phyloP scores from a whole-genome alignment of 2,797 vertebrate genomes.

The Crotalus adamanteus region DNA sequence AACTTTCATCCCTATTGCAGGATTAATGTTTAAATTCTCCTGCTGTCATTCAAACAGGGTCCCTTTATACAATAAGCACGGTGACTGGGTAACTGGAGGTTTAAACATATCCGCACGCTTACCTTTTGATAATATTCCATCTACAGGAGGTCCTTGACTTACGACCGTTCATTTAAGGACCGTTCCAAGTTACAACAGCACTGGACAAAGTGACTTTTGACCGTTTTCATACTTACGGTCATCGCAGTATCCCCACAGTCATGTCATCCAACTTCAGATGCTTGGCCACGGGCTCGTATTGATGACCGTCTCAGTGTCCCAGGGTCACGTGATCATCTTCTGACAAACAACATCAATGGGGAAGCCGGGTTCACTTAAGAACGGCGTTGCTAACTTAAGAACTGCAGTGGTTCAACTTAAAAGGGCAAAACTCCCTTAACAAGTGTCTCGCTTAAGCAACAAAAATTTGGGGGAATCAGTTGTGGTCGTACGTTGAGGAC shows the following conservation, averaged over 20 bases:
- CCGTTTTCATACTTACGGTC: neutral
- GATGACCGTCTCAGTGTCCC: neutral
- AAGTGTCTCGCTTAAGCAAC: neutral
- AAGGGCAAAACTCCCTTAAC: neutral
- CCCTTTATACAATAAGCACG: neutral
- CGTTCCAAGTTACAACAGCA: neutral
- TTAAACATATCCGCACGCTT: neutral
- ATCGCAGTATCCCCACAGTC: no score
- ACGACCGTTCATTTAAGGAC: neutral
- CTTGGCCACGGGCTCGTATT: neutral
- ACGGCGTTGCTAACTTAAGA: neutral
- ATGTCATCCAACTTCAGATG: neutral
- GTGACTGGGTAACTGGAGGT: neutral
- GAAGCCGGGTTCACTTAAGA: neutral
- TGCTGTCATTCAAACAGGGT: neutral
- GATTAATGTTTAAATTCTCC: neutral
- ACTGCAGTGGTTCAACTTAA: neutral
- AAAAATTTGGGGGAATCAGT: neutral
- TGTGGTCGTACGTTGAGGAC: neutral
- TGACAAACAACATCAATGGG: neutral
- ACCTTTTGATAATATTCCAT: neutral
- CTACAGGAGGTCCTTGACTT: neutral
- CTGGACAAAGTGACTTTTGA: neutral
- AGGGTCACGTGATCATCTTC: no score
- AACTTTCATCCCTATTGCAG: neutral